Percentiles rank a stretch among this genome's conserved stretches.
These are phyloP conservation scores for Mormoops blainvillei DNA, from an alignment of 2,113 vertebrate species.

Conservation along the genomic window DNA sequence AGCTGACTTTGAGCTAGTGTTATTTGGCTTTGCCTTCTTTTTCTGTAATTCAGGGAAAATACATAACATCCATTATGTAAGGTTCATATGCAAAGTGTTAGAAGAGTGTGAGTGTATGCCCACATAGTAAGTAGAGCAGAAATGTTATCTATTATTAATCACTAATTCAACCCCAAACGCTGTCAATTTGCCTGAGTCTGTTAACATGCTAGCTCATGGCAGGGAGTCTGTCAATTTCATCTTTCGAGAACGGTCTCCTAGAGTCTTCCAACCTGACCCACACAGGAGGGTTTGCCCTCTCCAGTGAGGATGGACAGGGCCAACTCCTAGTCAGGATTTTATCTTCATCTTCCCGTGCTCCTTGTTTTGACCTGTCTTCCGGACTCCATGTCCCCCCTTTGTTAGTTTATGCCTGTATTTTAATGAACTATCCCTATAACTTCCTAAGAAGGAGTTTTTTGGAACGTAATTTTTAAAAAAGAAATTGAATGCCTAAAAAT, in stretches of 20 bases:
- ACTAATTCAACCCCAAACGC: not conserved
- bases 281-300: not conserved
- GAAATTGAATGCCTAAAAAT: not conserved
- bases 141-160: not conserved
- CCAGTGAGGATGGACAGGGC: not conserved
- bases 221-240: not conserved
- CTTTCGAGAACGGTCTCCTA: not conserved
- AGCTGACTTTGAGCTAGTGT: not conserved
- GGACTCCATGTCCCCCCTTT: not conserved
- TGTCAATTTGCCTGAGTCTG: not conserved
- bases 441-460: not conserved
- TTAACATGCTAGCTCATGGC: not conserved
- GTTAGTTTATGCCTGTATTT: not conserved
- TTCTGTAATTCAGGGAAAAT: not conserved
- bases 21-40: not conserved
- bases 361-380: not conserved
- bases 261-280: not conserved
- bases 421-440: not conserved
- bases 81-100: not conserved
- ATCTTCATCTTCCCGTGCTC: not conserved
- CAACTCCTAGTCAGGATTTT: not conserved
- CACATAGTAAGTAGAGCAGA: not conserved
- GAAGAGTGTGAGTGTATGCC: not conserved
- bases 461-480: not conserved
- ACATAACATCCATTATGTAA: not conserved